phyloP scores from a whole-genome alignment of 37 sponge, comb jelly and placozoan genomes.

The Bolinopsis microptera region DNA sequence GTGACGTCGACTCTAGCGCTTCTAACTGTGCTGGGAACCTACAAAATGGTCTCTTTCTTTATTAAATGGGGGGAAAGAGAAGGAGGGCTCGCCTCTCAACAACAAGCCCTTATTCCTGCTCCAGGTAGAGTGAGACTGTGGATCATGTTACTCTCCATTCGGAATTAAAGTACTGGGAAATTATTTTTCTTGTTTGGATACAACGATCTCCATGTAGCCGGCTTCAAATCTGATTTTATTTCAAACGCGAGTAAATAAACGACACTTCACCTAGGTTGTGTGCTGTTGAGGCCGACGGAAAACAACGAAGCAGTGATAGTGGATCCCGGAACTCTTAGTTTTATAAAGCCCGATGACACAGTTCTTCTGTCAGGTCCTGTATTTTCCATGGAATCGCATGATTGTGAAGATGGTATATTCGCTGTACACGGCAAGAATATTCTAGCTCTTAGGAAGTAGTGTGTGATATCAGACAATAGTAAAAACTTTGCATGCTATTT shows the following conservation, averaged over 20 bases:
- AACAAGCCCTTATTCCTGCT: not conserved
- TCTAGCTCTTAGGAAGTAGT: not conserved
- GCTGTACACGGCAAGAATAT: not conserved
- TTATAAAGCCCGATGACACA: not conserved
- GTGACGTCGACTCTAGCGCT: not conserved
- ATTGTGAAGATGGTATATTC: not conserved
- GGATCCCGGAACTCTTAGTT: not conserved
- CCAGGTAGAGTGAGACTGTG: too few species aligned
- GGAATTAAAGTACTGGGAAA: too few species aligned
- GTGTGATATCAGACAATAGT: too few species aligned
- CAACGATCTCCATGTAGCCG: too few species aligned
- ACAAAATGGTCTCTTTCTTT: not conserved
- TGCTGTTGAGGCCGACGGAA: not conserved
- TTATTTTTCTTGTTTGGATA: too few species aligned
- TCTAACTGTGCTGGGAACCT: not conserved
- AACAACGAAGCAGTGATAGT: not conserved
- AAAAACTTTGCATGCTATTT: too few species aligned
- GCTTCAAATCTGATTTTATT: too few species aligned
- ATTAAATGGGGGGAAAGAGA: not conserved
- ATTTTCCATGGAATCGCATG: not conserved
- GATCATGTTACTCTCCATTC: too few species aligned
- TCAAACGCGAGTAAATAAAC: too few species aligned
- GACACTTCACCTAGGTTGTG: too few species aligned
- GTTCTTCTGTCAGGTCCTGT: not conserved
- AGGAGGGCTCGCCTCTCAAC: not conserved